A percentile compares a stretch with the other conserved stretches of the same genome.
phyloP scores from a whole-genome alignment of 2,113 vertebrate species.

The Sminthopsis crassicaudata region DNA sequence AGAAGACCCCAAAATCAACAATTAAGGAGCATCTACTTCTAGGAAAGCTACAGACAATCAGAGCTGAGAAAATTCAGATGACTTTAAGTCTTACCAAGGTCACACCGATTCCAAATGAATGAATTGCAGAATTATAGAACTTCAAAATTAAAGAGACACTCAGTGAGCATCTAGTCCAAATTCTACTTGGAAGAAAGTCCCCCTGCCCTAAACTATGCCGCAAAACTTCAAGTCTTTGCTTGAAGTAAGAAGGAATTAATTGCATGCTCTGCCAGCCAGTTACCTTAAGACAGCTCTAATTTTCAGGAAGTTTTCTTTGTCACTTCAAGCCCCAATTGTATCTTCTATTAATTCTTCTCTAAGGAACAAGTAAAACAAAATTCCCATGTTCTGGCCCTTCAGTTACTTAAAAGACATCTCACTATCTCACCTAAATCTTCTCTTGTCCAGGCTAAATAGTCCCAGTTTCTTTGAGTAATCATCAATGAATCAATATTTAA shows the following conservation, averaged over 20 bases:
- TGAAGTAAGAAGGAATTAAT: background rate
- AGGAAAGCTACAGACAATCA: slow-evolving; percentile 34
- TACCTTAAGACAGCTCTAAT: background rate
- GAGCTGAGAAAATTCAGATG: slow-evolving; percentile 41
- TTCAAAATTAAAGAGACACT: background rate
- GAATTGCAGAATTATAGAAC: background rate
- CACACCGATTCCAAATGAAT: slow-evolving; percentile 23
- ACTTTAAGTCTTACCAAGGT: slow-evolving; percentile 45
- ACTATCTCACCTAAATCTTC: background rate
- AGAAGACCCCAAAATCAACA: slow-evolving; percentile 72
- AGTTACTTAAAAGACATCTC: background rate
- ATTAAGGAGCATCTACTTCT: slow-evolving; percentile 70
- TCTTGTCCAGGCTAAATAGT: background rate
- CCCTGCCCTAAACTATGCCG: background rate
- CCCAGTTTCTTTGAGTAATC: background rate
- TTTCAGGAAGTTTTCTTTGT: background rate
- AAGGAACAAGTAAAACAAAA: background rate
- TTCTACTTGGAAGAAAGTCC: background rate
- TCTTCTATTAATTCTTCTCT: background rate
- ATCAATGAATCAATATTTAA: background rate
- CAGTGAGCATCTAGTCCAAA: background rate
- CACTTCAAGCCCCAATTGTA: background rate
- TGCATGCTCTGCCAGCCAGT: background rate
- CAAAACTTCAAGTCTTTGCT: background rate
- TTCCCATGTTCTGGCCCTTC: background rate